Conservation (phyloP, 2,888 invertebrate genomes). For the Drosophila colorata region DNA sequence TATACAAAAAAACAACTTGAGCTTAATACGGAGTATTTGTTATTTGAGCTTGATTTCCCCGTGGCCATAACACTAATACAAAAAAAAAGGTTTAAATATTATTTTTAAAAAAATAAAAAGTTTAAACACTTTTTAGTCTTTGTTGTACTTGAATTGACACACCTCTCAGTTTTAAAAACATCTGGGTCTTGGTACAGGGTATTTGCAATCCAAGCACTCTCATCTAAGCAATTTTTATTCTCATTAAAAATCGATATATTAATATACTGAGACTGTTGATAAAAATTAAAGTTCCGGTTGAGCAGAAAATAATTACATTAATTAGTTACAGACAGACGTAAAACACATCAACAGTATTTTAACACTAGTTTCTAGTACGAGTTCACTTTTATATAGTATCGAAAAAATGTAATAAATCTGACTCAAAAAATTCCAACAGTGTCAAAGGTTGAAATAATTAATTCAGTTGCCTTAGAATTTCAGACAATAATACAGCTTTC, state of each 20-base stretch:
- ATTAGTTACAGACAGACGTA: conserved; percentile 8
- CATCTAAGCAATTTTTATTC: neutral
- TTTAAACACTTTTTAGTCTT: too few relatives aligned
- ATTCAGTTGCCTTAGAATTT: neutral
- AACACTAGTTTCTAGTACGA: neutral
- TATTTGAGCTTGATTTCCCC: too few relatives aligned
- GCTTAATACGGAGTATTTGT: too few relatives aligned
- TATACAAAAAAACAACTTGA: too few relatives aligned
- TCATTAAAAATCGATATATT: neutral
- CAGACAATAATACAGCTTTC: neutral
- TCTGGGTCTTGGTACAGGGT: too few relatives aligned
- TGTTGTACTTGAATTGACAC: too few relatives aligned
- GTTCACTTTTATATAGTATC: neutral
- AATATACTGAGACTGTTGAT: neutral
- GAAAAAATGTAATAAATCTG: neutral
- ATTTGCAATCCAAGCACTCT: too few relatives aligned
- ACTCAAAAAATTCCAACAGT: neutral
- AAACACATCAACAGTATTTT: conserved; percentile 5
- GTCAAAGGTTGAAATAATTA: conserved; percentile 1
- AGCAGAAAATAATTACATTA: conserved; percentile 1
- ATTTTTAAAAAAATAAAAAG: too few relatives aligned
- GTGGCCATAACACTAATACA: too few relatives aligned
- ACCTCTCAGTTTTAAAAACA: too few relatives aligned
- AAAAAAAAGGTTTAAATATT: too few relatives aligned
- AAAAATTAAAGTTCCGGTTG: conserved; percentile 13